Base-by-base conservation (phyloP, 1,140 invertebrate species). In the Wiebesia pumilae region DNA sequence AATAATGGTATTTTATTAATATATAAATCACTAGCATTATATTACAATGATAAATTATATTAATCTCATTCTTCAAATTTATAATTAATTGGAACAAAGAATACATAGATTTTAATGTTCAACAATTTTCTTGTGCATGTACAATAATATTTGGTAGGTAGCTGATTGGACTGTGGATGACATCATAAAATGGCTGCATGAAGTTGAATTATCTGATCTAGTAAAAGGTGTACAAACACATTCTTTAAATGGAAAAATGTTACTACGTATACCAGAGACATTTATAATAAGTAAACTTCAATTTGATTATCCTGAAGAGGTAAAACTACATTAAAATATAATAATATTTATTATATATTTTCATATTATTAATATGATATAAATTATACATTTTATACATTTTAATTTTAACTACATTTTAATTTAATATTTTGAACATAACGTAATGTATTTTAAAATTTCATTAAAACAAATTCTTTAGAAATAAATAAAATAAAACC, bases 161-260 rank as follows among this genome's bases (percentile, higher is more conserved):
- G 83, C 90, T 54, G 94, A 95, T 73, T 97, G 96, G 96, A 93
- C 92, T 30, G 91, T 94, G 3, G 93, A 95, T 24, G 96, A 96
- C 86, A 95, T 96, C 3, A 90, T 93, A 21, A 94, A 94, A 78
- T 97, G 96, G 96, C 87, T 97, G 24, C 91, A 93, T n/a, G 94
- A 95, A 81, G 94, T 96, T 67, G 95, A 94, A 27, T 91, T 96
- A 43, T 90, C 89, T 0, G 91, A 94, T 79, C 93, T 96, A 58
- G 90, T 90, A 21, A 92, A 93, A 73, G 93, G 92, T 71, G 95
- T 95, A 65, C 90, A 91, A 62, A 89, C 91, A 38, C 90, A 95
- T 83, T 91, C 92, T 65, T 93, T 96, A 54, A 95, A 95, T 89
- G 96, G 96, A 21, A 92, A 94, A 86, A 95, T 95, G 90, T 90